A percentile compares a stretch with the other conserved stretches of the same genome.
These are phyloP conservation scores for Orthosia cruda DNA, from an alignment of 2,888 invertebrate genomes.

Conservation along the genomic window DNA sequence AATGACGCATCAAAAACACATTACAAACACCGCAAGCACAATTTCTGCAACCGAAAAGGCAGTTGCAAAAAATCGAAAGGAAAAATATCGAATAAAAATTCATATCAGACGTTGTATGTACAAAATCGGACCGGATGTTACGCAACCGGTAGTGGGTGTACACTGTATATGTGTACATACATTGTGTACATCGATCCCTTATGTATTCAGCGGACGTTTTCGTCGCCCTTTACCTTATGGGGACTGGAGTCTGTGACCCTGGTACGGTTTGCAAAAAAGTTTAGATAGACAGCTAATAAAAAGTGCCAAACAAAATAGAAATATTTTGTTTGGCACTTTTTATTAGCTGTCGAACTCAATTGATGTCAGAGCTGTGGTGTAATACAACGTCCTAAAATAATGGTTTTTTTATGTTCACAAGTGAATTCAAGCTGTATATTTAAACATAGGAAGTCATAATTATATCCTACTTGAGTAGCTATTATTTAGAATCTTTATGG, in stretches of 20 bases:
- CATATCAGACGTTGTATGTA: slow-evolving; percentile 56
- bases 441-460: too few relatives aligned
- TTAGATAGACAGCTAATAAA: too few relatives aligned
- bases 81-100: slow-evolving; percentile 58
- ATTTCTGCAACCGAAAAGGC: slow-evolving; percentile 34
- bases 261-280: slow-evolving; percentile 22
- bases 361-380: too few relatives aligned
- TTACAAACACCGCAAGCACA: slow-evolving; percentile 13
- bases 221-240: slow-evolving; percentile 74
- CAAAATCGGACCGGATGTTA: slow-evolving; percentile 70
- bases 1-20: slow-evolving; percentile 22
- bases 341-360: not conserved
- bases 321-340: not conserved
- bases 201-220: slow-evolving; percentile 67
- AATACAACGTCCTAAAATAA: too few relatives aligned
- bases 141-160: slow-evolving; percentile 67
- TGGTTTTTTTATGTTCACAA: too few relatives aligned
- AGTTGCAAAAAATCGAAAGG: slow-evolving; percentile 53
- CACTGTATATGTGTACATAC: slow-evolving; percentile 8
- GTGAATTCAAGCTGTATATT: too few relatives aligned
- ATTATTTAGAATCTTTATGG: too few relatives aligned
- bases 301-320: too few relatives aligned
- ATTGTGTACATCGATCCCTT: slow-evolving; percentile 67
- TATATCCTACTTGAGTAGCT: too few relatives aligned
- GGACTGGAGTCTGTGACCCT: slow-evolving; percentile 57